Evolutionary conservation across 2,888 invertebrate genomes (phyloP), one percentile per base, ranked within the genome.

Genomic region (Fissipunctia ypsillon): DNA sequence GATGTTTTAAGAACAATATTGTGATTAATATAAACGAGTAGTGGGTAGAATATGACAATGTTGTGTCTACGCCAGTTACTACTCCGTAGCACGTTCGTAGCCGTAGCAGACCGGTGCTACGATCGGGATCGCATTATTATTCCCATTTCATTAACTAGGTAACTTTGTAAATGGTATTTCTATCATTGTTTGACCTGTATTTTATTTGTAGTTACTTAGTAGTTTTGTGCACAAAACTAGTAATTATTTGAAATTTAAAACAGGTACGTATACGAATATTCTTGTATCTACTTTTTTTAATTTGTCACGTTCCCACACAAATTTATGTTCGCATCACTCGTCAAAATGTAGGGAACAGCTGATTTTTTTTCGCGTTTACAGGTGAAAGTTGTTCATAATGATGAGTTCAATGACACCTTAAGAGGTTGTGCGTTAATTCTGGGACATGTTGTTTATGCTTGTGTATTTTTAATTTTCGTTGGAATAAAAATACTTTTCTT

Each of bases 61-160:
- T 45, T 16, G 0, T 56, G 38, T 25, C 74, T 73, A 79, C 79
- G 63, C 31, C n/a, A 57, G n/a, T 35, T 52, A 16, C 79, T 78
- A 75, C 76, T 75, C 25, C 78, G 78, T 79, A 79, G 78, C 75
- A 65, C 25, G n/a, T 28, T 54, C 54, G 80, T 74, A 78, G 74
- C 54, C 59, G 68, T 50, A 80, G 68, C 63, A 31, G n/a, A 43
- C 14, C n/a, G 22, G n/a, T 31, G 74, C 75, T 74, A 78, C 75
- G 57, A 43, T 5, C 25, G 38, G 35, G 66, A 56, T 25, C 31
- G 25, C 4, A 43, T 48, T 54, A 43, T 12, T 59, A 25, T 60
- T 78, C 43, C 31, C 2, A 56, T 38, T 61, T 65, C 28, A 59
- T 25, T 52, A 31, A 38, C 12, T 28, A 59, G 16, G 35, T 38